These are phyloP conservation scores for Leuciscus waleckii DNA, from an alignment of 2,797 vertebrate species.

Conservation along the genomic window DNA sequence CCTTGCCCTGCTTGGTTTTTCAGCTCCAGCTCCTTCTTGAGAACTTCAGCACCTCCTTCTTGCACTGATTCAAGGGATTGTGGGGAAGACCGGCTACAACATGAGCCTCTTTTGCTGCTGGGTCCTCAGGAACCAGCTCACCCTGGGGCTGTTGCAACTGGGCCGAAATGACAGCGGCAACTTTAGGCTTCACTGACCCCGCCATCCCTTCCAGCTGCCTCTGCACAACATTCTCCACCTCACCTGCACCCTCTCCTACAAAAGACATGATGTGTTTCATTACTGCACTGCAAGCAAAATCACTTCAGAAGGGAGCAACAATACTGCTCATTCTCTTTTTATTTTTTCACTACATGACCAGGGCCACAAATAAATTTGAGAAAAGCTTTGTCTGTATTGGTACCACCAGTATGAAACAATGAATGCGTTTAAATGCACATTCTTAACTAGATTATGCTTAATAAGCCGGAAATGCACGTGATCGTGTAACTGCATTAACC, in stretches of 20 bases:
- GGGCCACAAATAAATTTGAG: neutral
- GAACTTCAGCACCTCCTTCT: constrained; percentile 15
- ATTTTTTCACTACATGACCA: neutral
- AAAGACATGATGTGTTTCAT: constrained; percentile 8
- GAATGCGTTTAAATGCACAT: too few species aligned
- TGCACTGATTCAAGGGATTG: constrained; percentile 11
- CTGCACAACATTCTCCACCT: constrained; percentile 65
- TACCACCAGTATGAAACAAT: neutral
- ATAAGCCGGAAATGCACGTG: too few species aligned
- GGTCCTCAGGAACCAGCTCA: constrained; percentile 19
- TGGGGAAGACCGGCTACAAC: neutral
- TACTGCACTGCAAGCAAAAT: neutral
- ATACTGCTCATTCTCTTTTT: constrained; percentile 3
- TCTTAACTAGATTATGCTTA: too few species aligned
- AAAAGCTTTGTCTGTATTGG: neutral
- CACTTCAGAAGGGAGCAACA: neutral
- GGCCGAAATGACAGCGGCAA: constrained; percentile 3
- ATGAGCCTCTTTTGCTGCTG: neutral
- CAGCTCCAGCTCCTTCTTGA: constrained; percentile 61
- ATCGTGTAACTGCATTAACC: too few species aligned
- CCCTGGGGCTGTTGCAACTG: constrained; percentile 27
- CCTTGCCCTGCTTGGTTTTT: constrained; percentile 32
- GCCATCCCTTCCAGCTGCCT: constrained; percentile 61
- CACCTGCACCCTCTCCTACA: constrained; percentile 62
- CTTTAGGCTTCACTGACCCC: constrained; percentile 34